Evolutionary conservation across 2,888 invertebrate genomes (phyloP).

Genomic region (Abrostola tripartita): DNA sequence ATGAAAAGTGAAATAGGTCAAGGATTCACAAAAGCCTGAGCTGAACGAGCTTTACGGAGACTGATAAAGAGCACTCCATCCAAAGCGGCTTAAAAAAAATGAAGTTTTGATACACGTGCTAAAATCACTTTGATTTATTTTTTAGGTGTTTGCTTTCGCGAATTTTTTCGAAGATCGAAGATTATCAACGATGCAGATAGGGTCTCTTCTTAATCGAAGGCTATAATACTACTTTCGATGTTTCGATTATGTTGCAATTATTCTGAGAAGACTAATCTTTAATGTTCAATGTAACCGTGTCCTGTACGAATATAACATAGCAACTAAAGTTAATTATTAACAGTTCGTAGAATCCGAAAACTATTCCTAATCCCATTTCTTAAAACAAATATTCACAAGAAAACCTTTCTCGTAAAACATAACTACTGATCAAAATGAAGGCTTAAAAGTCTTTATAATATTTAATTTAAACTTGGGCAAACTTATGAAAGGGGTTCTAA

Average conservation of each 20-base stretch:
- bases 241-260: no score
- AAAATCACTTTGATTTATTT: background rate
- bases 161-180: no score
- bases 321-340: no score
- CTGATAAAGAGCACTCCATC: conserved; percentile 3
- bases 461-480: conserved; percentile 22
- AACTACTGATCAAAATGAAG: conserved; percentile 19
- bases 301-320: no score
- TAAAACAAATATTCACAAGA: no score
- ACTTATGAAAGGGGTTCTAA: conserved; percentile 15
- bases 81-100: conserved; percentile 1
- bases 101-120: background rate
- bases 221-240: no score
- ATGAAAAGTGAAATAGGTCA: conserved; percentile 7
- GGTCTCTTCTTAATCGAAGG: no score
- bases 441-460: conserved; percentile 28
- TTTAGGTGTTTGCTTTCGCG: background rate
- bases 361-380: no score
- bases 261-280: no score
- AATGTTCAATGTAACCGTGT: no score
- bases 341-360: no score
- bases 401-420: conserved; percentile 7
- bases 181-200: no score
- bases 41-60: conserved; percentile 6
- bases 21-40: conserved; percentile 4